Percentiles rank a stretch among this genome's conserved stretches.
These are phyloP conservation scores for Threskiornis aethiopicus DNA, from an alignment of 2,797 vertebrate species.

Conservation along the genomic window DNA sequence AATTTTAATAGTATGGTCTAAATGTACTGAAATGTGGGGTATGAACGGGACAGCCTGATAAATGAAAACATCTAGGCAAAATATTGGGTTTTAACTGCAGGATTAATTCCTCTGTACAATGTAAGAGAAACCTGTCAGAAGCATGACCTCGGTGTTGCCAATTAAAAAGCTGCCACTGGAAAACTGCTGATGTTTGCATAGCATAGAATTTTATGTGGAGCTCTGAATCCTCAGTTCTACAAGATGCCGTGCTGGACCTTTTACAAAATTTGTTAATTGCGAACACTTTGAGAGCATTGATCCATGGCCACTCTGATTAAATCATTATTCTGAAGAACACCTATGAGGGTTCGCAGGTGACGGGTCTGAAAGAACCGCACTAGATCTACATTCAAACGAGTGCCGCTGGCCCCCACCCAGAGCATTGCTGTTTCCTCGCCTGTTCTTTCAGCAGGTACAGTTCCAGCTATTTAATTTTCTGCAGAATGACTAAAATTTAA, in stretches of 20 bases:
- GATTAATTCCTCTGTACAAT: not conserved
- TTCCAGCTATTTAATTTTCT: constrained; percentile 52
- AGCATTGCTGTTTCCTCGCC: not conserved
- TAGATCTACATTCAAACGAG: not conserved
- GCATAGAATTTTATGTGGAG: not conserved
- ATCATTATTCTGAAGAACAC: constrained; percentile 28
- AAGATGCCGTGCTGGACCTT: not conserved
- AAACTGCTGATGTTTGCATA: not conserved
- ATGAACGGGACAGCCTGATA: not conserved
- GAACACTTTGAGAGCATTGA: not conserved
- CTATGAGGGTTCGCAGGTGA: not conserved
- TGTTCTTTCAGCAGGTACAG: not conserved
- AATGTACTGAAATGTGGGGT: not conserved
- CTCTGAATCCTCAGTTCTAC: not conserved
- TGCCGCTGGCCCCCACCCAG: not conserved
- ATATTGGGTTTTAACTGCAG: not conserved
- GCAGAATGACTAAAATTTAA: not conserved
- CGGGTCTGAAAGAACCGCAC: not conserved
- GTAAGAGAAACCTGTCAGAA: not conserved
- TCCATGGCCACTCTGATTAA: constrained; percentile 32
- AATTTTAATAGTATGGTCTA: not conserved
- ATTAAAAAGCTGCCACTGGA: not conserved
- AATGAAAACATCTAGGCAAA: not conserved
- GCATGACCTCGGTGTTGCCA: not conserved
- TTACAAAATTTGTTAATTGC: constrained; percentile 14